Percentiles rank a stretch among this genome's conserved stretches.
These are phyloP conservation scores for Phrynosoma blainvillii DNA, from an alignment of 2,113 vertebrate species.

Conservation along the genomic window DNA sequence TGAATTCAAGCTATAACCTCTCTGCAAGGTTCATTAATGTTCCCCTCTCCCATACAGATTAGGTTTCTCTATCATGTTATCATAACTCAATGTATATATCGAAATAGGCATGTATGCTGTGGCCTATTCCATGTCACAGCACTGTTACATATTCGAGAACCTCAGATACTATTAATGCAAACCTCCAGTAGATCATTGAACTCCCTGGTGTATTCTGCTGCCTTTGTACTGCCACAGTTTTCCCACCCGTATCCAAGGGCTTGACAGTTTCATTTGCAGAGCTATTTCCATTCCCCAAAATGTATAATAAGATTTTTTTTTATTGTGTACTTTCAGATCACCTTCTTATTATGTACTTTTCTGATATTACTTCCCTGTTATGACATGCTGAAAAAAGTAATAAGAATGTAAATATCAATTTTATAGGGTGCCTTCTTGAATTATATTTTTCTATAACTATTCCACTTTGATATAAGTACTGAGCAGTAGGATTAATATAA, in stretches of 20 bases:
- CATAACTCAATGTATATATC: neutral
- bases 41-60: neutral
- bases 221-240: conserved; percentile 15
- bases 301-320: conserved; percentile 46
- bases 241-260: conserved; percentile 29
- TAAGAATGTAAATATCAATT: conserved; percentile 46
- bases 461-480: conserved; percentile 41
- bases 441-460: conserved; percentile 29
- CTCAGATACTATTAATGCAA: conserved; percentile 24
- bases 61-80: neutral
- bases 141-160: conserved; percentile 2
- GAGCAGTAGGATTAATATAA: conserved; percentile 30
- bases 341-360: conserved; percentile 43
- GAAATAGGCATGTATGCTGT: neutral
- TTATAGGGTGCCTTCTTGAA: conserved; percentile 32
- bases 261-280: conserved; percentile 46
- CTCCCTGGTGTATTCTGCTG: conserved; percentile 23
- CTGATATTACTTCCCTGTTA: conserved; percentile 46
- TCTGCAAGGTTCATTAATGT: neutral
- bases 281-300: conserved; percentile 37
- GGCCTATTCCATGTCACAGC: neutral
- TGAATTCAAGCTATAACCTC: neutral
- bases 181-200: neutral
- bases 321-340: conserved; percentile 13
- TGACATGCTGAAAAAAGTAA: conserved; percentile 29